Conservation (phyloP, 1,140 invertebrate species). For the Cepaea nemoralis region DNA sequence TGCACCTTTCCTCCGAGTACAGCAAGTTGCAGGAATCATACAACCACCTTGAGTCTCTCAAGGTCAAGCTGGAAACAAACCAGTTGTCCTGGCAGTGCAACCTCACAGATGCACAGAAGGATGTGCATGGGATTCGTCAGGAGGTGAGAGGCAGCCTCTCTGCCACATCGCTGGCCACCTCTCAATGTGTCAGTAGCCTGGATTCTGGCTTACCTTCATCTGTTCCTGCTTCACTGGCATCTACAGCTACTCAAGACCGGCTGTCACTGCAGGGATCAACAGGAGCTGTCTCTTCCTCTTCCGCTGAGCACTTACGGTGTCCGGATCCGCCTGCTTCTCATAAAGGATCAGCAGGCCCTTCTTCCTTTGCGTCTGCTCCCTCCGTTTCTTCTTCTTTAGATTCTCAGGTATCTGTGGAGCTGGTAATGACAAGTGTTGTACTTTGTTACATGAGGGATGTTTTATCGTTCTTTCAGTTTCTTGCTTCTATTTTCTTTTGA, state of each 20-base stretch:
- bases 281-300: background rate
- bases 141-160: slow-evolving; percentile 60
- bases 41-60: slow-evolving; percentile 66
- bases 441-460: background rate
- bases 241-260: slow-evolving; percentile 7
- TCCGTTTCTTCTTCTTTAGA: slow-evolving; percentile 19
- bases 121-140: slow-evolving; percentile 62
- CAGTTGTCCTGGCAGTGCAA: slow-evolving; percentile 62
- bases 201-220: slow-evolving; percentile 14
- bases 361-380: background rate
- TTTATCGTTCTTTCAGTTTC: background rate
- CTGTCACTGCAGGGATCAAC: background rate
- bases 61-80: slow-evolving; percentile 62
- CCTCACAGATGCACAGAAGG: slow-evolving; percentile 69
- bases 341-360: background rate
- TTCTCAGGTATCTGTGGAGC: slow-evolving; percentile 21
- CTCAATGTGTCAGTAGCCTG: background rate
- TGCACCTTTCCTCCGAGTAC: slow-evolving; percentile 67
- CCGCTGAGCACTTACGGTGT: background rate
- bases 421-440: background rate
- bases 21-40: slow-evolving; percentile 70
- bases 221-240: background rate
- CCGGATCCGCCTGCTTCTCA: background rate
- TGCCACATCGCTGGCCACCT: background rate
- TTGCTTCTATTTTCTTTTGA: no score